A percentile compares a stretch with the other conserved stretches of the same genome.
phyloP scores from a whole-genome alignment of 1,140 invertebrate genomes.

The Telenomus remus region DNA sequence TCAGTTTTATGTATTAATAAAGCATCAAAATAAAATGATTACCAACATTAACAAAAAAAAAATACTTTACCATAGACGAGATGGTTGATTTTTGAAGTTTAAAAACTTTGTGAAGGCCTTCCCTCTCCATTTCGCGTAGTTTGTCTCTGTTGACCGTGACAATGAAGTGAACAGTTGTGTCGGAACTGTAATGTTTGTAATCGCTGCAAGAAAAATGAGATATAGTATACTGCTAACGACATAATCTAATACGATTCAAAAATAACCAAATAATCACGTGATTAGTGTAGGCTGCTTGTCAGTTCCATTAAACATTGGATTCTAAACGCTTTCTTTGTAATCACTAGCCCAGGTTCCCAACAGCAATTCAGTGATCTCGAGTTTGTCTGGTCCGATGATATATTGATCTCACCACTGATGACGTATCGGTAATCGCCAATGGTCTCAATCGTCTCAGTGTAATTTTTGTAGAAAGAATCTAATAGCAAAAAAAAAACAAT shows the following conservation, averaged over 20 bases:
- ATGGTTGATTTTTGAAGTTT: conserved; percentile 91
- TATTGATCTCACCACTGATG: conserved; percentile 88
- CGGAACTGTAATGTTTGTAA: conserved; percentile 96
- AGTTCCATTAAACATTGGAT: conserved; percentile 88
- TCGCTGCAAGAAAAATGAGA: conserved; percentile 76
- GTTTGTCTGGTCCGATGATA: conserved; percentile 86
- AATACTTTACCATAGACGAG: conserved; percentile 90
- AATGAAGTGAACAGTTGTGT: conserved; percentile 94
- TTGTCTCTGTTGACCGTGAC: conserved; percentile 88
- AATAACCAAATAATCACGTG: conserved; percentile 66
- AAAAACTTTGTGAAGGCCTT: conserved; percentile 96
- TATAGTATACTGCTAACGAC: too few relatives aligned
- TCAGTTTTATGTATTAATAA: conserved; percentile 1
- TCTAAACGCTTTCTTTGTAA: conserved; percentile 97
- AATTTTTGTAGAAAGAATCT: conserved; percentile 97
- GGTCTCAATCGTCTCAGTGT: conserved; percentile 87
- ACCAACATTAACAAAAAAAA: conserved; percentile 9
- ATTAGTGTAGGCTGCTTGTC: conserved; percentile 90
- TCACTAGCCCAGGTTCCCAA: conserved; percentile 95
- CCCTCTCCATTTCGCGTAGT: conserved; percentile 83
- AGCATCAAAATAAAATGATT: background rate
- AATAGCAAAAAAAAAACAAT: conserved; percentile 2
- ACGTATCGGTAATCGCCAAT: conserved; percentile 87
- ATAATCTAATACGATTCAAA: background rate
- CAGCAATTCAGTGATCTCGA: conserved; percentile 98